Base-by-base conservation (phyloP, 2,888 invertebrate species). In the Sepiola atlantica region DNA sequence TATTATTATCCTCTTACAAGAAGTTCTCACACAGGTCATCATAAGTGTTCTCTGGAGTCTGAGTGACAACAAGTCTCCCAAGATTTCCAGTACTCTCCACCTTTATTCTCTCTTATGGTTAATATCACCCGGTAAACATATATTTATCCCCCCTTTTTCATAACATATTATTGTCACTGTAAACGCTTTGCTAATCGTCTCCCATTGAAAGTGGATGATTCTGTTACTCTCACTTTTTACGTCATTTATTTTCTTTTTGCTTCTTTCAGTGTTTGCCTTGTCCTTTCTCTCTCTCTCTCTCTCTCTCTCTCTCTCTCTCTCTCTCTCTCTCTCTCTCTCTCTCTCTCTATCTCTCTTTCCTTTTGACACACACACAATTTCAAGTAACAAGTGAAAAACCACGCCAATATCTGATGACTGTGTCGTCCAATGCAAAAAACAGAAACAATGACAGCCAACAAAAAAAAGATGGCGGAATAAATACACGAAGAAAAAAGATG, bases 231-330 rank as follows among this genome's bases (percentile, higher is more conserved):
- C n/a, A n/a, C n/a, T n/a, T n/a, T n/a, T n/a, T n/a, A n/a, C n/a
- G n/a, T n/a, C n/a, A n/a, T n/a, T n/a, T n/a, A n/a, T n/a, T n/a
- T n/a, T n/a, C n/a, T n/a, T n/a, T n/a, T n/a, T n/a, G n/a, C n/a
- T n/a, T n/a, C n/a, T n/a, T n/a, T 14, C 2, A n/a, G 6, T n/a
- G 0, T n/a, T 0, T n/a, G 12, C 14, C 8, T 28, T 28, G 21
- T 61, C 28, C 1, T 61, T 24, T 61, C 28, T 61, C 12, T 24
- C 20, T 24, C 20, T n/a, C 2, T 77, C 14, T 55, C 21, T 55
- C 21, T 55, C 55, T 55, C 21, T 55, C 21, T 4, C 21, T 16
- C 21, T n/a, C n/a, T n/a, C n/a, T n/a, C n/a, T n/a, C n/a, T n/a
- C n/a, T n/a, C n/a, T n/a, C n/a, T n/a, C n/a, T n/a, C n/a, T n/a